Evolutionary conservation across 2,113 vertebrate species (phyloP), one percentile per base, ranked within the genome.

Genomic region (Balaeniceps rex): DNA sequence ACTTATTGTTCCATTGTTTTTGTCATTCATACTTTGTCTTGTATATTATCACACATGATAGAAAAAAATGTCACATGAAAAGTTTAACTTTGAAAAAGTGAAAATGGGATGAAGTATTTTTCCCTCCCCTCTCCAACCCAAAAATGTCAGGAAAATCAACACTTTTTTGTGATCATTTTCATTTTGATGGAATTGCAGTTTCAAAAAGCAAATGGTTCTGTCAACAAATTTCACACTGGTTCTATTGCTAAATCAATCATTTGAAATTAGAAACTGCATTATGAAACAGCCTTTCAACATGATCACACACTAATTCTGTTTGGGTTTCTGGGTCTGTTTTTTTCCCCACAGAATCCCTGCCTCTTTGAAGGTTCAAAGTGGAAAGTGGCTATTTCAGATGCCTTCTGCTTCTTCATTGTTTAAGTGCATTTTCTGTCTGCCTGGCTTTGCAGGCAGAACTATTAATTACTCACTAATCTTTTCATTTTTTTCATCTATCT

Each of bases 141-240:
- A 79, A 91, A 87, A 89, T 63, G 40, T 61, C 57, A 93, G n/a
- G 40, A 91, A 95, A 96, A 93, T 36, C 42, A 89, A 54, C 74
- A 42, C 23, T 61, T 72, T 46, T 90, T 87, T 33, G 44, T 63
- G 26, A 91, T 61, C 8, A 80, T 94, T 96, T 95, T 81, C 52
- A 87, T 94, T 80, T 87, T 85, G 85, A 93, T 92, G 46, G 78
- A 93, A 88, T 82, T 90, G 47, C 5, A 3, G 36, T 80, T 94
- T 94, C 78, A 93, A 52, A 91, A 96, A 90, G 49, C 74, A 96
- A 97, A 94, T 85, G 54, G 18, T 75, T 90, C 78, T 90, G 75
- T 89, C 90, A 91, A 80, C 1, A 0, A 72, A 38, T 90, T 91
- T 96, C 85, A 52, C 44, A 29, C 55, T n/a, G 57, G 31, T 14